Evolutionary conservation across 2,888 invertebrate species (phyloP), one percentile per base, ranked within the genome.

Genomic region (Anticlea derivata): DNA sequence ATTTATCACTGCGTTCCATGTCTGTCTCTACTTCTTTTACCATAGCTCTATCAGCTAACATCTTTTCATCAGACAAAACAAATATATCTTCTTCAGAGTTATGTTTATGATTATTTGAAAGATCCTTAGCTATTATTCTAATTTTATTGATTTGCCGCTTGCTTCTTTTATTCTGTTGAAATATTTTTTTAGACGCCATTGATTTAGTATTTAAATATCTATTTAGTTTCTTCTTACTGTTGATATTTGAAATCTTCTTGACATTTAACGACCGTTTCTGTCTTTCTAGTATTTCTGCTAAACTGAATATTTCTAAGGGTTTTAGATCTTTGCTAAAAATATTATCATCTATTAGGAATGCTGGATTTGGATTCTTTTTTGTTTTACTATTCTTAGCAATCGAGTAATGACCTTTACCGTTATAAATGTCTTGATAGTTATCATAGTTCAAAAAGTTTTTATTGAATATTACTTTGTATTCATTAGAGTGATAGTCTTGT

Each of bases 61-160:
- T 4, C 35, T 85, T 78, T 65, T 85, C 86, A 30, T 75, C 75
- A 0, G 85, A 80, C 1, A 81, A 63, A 20, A 82, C 41, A 54
- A 75, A 81, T 5, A 83, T 50, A 43, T 85, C 75, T 67, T 86
- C 85, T 26, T 73, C 73, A 0, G 82, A 78, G 13, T 70, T 61
- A n/a, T 29, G 34, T 33, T 58, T 70, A 5, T 51, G 57, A 7
- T 50, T 46, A 7, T 64, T 59, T 1, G 61, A 64, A 1, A 61
- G 29, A 50, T 83, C 83, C 34, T 72, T 73, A 1, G 83, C 79
- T 26, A 81, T 73, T 0, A 85, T 79, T 62, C 79, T 72, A 50
- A 87, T 81, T 61, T 83, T 85, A 35, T 77, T 71, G 0, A 84
- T 60, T 43, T 87, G 76, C 1, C 88, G 67, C 58, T 88, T 89